Percentiles rank a stretch among this genome's conserved stretches.
Conservation (phyloP, 1,140 invertebrate species). For the Arctopsyche grandis region DNA sequence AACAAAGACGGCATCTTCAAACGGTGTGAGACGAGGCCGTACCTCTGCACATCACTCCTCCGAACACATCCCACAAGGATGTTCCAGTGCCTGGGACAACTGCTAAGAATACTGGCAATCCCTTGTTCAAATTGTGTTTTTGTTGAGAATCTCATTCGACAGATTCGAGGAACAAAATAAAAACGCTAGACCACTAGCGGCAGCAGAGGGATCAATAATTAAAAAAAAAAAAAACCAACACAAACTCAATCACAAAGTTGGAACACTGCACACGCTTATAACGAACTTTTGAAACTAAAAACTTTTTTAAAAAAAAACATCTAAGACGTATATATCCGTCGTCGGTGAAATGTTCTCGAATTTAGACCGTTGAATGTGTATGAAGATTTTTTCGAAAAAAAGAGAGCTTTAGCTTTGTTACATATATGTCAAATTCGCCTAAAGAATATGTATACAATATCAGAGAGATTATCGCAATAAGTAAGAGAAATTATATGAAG, state of each 20-base stretch:
- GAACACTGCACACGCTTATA: no score
- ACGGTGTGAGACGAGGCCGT: conserved; percentile 61
- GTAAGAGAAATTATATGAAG: neutral
- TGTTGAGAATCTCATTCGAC: conserved; percentile 33
- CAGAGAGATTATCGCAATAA: neutral
- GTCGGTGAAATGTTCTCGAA: no score
- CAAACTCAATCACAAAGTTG: no score
- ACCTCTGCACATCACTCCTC: conserved; percentile 45
- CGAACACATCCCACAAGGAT: conserved; percentile 43
- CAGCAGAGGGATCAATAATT: conserved; percentile 45
- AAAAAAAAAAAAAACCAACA: conserved; percentile 20
- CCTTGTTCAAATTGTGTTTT: conserved; percentile 49
- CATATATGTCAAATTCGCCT: neutral
- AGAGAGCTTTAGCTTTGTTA: neutral
- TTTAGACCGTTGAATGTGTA: no score
- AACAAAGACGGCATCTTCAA: conserved; percentile 62
- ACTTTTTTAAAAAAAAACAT: no score
- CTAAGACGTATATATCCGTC: no score
- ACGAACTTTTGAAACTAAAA: no score
- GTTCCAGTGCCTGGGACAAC: conserved; percentile 57
- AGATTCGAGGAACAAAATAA: conserved; percentile 25
- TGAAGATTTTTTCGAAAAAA: no score
- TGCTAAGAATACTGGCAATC: conserved; percentile 36
- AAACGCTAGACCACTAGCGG: neutral
- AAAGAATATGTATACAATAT: conserved; percentile 23